Percentiles rank a stretch among this genome's conserved stretches.
phyloP scores from a whole-genome alignment of 1,140 invertebrate genomes.

The Drosophila triauraria region DNA sequence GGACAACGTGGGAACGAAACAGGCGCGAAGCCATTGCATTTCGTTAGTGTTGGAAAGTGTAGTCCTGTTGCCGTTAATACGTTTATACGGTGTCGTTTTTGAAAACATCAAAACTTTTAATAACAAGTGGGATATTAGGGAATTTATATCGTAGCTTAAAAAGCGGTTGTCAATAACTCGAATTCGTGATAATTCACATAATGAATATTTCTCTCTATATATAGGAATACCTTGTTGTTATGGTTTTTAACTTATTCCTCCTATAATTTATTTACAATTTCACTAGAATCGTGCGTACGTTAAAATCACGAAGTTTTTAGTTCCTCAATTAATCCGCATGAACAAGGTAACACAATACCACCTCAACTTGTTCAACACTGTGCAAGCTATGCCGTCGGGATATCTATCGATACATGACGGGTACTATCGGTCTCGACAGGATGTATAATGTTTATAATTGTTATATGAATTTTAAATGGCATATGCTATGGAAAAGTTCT shows the following conservation, averaged over 20 bases:
- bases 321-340: background rate
- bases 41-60: conserved; percentile 28
- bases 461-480: too few species aligned
- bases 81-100: conserved; percentile 6
- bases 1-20: conserved; percentile 32
- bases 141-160: background rate
- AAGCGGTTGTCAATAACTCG: background rate
- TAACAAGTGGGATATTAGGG: background rate
- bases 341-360: conserved; percentile 12
- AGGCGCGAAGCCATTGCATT: conserved; percentile 10
- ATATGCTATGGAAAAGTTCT: too few species aligned
- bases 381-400: too few species aligned
- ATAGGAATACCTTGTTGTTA: too few species aligned
- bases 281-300: background rate
- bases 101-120: background rate
- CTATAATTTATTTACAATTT: background rate
- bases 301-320: background rate
- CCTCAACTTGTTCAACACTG: conserved; percentile 4
- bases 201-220: too few species aligned
- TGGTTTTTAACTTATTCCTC: too few species aligned
- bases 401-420: background rate
- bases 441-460: background rate
- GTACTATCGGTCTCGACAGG: background rate
- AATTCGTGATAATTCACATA: too few species aligned
- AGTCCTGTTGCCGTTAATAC: conserved; percentile 7